Evolutionary conservation across 2,113 vertebrate species (phyloP), one percentile per base, ranked within the genome.

Genomic region (Harpagus bidentatus): DNA sequence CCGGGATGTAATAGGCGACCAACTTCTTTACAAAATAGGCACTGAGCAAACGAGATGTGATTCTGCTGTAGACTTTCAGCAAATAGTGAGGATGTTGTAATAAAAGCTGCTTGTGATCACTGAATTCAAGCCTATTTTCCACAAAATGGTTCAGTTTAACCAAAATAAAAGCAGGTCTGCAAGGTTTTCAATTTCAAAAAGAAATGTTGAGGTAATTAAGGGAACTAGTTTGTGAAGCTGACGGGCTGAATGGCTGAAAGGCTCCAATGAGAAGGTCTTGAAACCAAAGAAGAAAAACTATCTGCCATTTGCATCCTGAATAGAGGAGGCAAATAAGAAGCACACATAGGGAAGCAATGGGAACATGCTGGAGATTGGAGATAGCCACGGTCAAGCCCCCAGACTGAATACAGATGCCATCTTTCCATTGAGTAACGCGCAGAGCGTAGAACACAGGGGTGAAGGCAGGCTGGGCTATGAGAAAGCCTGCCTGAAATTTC

Each of bases 71-170:
- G 74, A 16, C 82, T 83, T 80, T 16, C 3, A 6, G 79, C 92
- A 96, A 95, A 78, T 11, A 88, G 62, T 29, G 66, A 94, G 36
- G 63, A 73, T 90, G 70, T 62, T 73, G 52, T 74, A 88, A 94
- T 92, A 90, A 86, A 31, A 96, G 59, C 90, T 16, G 20, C 95
- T 88, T 63, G 47, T 73, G 84, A 96, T 91, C 93, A 42, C 85
- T 96, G 93, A 82, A 73, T 90, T 80, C 7, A 1, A 96, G 78
- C 52, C 82, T 26, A 10, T 94, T 76, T 90, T 25, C 90, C 34
- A 40, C 82, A 91, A 73, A 88, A 2, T 13, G 61, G 16, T 90
- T 94, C 66, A 7, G 22, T 63, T 92, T 74, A 88, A 93, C 63
- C 70, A 81, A 92, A 92, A 90, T 45, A 80, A 93, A 96, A 94